Evolutionary conservation across 2,113 vertebrate species (phyloP), one percentile per base, ranked within the genome.

Genomic region (Paraplagusia blochii): DNA sequence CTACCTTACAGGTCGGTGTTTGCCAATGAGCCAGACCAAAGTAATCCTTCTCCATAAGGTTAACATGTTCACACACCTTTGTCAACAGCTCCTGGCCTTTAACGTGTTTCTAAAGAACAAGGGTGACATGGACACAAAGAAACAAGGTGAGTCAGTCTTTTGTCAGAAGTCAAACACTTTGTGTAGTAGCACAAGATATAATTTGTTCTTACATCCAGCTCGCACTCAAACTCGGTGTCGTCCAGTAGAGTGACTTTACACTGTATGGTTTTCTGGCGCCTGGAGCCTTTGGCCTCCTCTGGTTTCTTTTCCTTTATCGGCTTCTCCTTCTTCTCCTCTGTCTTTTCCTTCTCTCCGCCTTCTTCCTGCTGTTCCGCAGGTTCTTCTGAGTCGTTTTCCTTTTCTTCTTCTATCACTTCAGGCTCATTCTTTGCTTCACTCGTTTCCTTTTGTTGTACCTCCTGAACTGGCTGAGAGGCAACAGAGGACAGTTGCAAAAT

Each of bases 1-100:
- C 82, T 82, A 98, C 96, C 93, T 93, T 95, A 58, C 56, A 85
- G 17, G 76, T 88, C 11, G 89, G 72, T 0, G 90, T 92, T 56
- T 96, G 94, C 94, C 93, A 95, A 83, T 92, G 55, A 68, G 92
- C 90, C 61, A 99, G 88, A 56, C 94, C 90, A 82, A 94, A 99
- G 84, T 98, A 99, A 85, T 98, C 97, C 76, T 93, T 95, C 88
- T 99, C 97, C 87, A 98, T 80, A 43, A 99, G 93, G 83, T 97
- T 94, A 80, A 97, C 92, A 61, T 98, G 94, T 63, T 96, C 93
- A 14, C 92, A 97, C 55, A 98, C 96, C 81, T 93, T 93, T 44
- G 88, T 91, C 50, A 98, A 88, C 7, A 99, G 88, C 59, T 97
- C 95, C 62, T 96, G 94, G n/a, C 92, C 96, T 82, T 95, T 94